Conservation (phyloP, 2,888 invertebrate genomes). For the Tigriopus californicus region DNA sequence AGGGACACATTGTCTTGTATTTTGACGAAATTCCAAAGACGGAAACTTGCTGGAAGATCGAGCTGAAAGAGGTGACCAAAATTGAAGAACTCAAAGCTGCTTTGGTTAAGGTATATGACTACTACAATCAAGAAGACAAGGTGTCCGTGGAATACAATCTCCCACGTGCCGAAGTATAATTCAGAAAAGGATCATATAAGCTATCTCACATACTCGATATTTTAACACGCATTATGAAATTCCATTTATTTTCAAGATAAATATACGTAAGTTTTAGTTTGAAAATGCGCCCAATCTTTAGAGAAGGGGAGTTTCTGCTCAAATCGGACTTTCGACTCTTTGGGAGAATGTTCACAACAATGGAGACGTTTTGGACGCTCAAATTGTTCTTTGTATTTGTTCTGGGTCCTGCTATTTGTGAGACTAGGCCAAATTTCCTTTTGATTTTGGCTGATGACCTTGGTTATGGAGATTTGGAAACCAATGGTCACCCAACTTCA, state of each 20-base stretch:
- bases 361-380: too few species aligned
- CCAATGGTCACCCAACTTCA: conserved; percentile 19
- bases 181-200: too few species aligned
- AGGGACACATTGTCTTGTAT: conserved; percentile 8
- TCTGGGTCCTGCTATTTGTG: too few species aligned
- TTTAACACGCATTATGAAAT: too few species aligned
- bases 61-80: not conserved
- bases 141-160: conserved; percentile 6
- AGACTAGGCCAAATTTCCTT: conserved; percentile 17
- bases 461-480: conserved; percentile 18
- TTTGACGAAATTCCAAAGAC: conserved; percentile 4
- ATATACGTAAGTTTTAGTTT: too few species aligned
- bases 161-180: not conserved
- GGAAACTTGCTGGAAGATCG: conserved; percentile 1
- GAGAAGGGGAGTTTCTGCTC: too few species aligned
- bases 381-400: too few species aligned
- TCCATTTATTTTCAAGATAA: too few species aligned
- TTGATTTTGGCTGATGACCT: conserved; percentile 19
- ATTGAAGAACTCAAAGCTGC: conserved; percentile 13
- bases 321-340: too few species aligned
- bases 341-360: too few species aligned
- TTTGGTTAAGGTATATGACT: conserved; percentile 14
- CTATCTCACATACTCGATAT: too few species aligned
- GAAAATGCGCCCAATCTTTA: too few species aligned
- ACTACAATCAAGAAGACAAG: conserved; percentile 13